Evolutionary conservation across 2,888 invertebrate genomes (phyloP).

Genomic region (Phania funesta): DNA sequence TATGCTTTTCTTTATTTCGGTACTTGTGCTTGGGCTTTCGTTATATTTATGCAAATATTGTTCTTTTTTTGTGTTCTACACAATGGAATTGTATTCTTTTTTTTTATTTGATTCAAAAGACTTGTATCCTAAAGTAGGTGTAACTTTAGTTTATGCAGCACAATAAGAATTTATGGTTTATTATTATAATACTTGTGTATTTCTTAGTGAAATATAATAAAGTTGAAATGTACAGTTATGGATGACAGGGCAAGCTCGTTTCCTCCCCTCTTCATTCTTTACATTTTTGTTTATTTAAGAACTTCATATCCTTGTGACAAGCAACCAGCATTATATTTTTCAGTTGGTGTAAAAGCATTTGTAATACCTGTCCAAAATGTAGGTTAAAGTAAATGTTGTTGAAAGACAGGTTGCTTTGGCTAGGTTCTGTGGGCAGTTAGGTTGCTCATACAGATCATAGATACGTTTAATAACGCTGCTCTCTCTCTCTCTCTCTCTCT

Average conservation of each 20-base stretch:
- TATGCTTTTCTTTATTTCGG: not conserved
- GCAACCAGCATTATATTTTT: not conserved
- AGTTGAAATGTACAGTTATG: conserved; percentile 20
- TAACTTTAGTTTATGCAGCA: conserved; percentile 54
- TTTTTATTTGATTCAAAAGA: not conserved
- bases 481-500: no score
- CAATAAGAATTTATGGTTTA: conserved; percentile 43
- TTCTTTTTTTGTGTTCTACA: not conserved
- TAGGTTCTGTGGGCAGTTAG: not conserved
- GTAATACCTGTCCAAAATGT: not conserved
- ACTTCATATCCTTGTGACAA: not conserved
- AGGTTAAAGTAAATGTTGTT: not conserved
- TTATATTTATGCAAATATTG: not conserved
- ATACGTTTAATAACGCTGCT: no score
- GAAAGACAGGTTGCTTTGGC: not conserved
- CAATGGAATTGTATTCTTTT: not conserved
- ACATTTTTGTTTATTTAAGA: not conserved
- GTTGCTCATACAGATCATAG: not conserved
- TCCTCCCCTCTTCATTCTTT: not conserved
- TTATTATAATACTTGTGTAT: conserved; percentile 37
- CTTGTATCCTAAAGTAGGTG: conserved; percentile 38
- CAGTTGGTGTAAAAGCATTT: not conserved
- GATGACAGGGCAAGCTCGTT: conserved; percentile 26
- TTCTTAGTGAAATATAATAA: conserved; percentile 12
- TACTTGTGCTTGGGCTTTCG: not conserved